These are phyloP conservation scores for Omphaloscelis lunosa DNA, from an alignment of 2,888 invertebrate genomes.

Conservation along the genomic window DNA sequence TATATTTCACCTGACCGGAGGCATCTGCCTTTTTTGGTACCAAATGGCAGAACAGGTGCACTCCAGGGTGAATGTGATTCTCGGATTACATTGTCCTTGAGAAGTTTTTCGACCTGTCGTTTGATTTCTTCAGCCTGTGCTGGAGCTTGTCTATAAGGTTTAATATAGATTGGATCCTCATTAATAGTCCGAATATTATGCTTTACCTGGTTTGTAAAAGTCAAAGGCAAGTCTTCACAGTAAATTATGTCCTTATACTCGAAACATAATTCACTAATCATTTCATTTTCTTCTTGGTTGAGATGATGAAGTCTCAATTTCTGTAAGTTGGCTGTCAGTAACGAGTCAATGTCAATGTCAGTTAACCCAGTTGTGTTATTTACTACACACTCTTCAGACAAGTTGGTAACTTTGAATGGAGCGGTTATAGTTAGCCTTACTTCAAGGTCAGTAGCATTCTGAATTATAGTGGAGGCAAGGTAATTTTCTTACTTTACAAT, in stretches of 20 bases:
- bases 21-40: slow-evolving; percentile 32
- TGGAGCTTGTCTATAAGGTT: too few species aligned
- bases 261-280: too few species aligned
- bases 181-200: too few species aligned
- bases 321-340: too few species aligned
- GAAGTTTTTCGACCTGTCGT: slow-evolving; percentile 10
- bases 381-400: not conserved
- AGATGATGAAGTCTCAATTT: too few species aligned
- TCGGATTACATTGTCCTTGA: slow-evolving; percentile 3
- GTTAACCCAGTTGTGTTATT: not conserved
- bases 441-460: not conserved
- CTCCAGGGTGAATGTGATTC: slow-evolving; percentile 7
- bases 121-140: slow-evolving; percentile 12
- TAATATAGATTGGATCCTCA: too few species aligned
- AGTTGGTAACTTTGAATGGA: not conserved
- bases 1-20: slow-evolving; percentile 69
- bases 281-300: too few species aligned
- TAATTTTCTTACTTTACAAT: not conserved
- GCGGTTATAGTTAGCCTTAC: not conserved
- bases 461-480: not conserved
- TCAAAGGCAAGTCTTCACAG: too few species aligned
- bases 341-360: not conserved
- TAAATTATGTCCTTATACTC: too few species aligned
- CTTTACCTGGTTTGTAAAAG: too few species aligned
- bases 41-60: slow-evolving; percentile 6